These are phyloP conservation scores for Bombus pyrosoma DNA, from an alignment of 1,140 invertebrate species.

Conservation along the genomic window DNA sequence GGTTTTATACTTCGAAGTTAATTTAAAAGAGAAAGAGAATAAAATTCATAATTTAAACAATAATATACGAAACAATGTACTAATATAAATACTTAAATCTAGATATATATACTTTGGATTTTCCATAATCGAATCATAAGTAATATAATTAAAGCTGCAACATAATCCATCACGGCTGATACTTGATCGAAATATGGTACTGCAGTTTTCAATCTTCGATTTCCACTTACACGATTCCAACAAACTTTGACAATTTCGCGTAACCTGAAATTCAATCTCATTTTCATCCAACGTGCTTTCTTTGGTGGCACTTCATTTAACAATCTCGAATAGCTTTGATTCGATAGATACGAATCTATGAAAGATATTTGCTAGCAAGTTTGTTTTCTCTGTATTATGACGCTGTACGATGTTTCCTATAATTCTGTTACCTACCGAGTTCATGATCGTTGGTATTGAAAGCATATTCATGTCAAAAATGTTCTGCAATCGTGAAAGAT, in stretches of 20 bases:
- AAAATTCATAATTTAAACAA: neutral
- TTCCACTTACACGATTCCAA: conserved; percentile 86
- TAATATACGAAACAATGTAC: neutral
- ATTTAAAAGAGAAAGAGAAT: neutral
- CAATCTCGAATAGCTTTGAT: neutral
- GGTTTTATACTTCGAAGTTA: conserved; percentile 19
- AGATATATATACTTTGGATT: conserved; percentile 22
- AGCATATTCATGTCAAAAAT: conserved; percentile 79
- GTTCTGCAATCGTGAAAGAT: conserved; percentile 73
- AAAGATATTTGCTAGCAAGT: neutral
- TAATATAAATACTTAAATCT: neutral
- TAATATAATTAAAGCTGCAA: conserved; percentile 86
- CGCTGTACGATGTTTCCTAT: neutral
- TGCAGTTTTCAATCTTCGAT: conserved; percentile 83
- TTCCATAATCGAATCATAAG: neutral
- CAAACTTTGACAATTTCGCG: conserved; percentile 83
- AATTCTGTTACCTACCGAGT: conserved; percentile 54
- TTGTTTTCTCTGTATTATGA: neutral
- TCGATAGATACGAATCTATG: neutral
- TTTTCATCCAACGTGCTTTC: neutral
- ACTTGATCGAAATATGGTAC: conserved; percentile 84
- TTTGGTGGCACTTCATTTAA: neutral
- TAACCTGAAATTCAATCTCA: conserved; percentile 64
- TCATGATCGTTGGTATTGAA: conserved; percentile 69
- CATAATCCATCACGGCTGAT: conserved; percentile 84